These are phyloP conservation scores for Ophiodon elongatus DNA, from an alignment of 2,113 vertebrate genomes.

Conservation along the genomic window DNA sequence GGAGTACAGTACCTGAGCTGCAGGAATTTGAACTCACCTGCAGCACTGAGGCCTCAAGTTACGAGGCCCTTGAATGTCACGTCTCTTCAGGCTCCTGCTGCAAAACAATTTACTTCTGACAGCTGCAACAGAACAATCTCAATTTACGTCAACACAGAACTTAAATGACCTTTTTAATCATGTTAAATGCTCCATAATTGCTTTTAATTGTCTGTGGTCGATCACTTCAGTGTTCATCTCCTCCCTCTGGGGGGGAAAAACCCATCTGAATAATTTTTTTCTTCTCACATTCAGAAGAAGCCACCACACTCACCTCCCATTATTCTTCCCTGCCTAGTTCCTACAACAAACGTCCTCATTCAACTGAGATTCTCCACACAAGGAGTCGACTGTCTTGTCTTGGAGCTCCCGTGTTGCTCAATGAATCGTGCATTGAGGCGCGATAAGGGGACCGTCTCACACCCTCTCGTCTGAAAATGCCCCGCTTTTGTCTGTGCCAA, in stretches of 20 bases:
- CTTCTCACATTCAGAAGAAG: background rate
- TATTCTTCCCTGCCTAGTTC: background rate
- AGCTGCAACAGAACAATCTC: slow-evolving; percentile 19
- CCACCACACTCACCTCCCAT: background rate
- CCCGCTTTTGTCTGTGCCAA: slow-evolving; percentile 37
- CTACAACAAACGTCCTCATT: slow-evolving; percentile 36
- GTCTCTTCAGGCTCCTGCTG: slow-evolving; percentile 19
- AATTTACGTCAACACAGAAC: too few relatives aligned
- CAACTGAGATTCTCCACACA: slow-evolving; percentile 19
- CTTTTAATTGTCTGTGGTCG: slow-evolving; percentile 27
- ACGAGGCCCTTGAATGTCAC: slow-evolving; percentile 30
- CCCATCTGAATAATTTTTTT: background rate
- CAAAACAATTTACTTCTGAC: slow-evolving; percentile 23
- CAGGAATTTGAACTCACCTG: slow-evolving; percentile 57
- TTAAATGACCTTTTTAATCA: slow-evolving; percentile 3
- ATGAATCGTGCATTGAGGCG: slow-evolving; percentile 45
- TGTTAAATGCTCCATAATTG: slow-evolving; percentile 1
- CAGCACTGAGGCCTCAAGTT: slow-evolving; percentile 22
- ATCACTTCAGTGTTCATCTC: background rate
- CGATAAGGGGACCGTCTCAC: slow-evolving; percentile 16
- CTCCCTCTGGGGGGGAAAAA: background rate
- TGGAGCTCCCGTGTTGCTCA: slow-evolving; percentile 5
- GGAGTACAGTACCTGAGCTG: slow-evolving; percentile 20
- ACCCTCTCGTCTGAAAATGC: slow-evolving; percentile 51
- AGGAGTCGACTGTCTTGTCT: slow-evolving; percentile 37